A percentile compares a stretch with the other conserved stretches of the same genome.
Evolutionary conservation across 2,113 vertebrate genomes (phyloP).

Genomic region (Eulemur rufifrons): DNA sequence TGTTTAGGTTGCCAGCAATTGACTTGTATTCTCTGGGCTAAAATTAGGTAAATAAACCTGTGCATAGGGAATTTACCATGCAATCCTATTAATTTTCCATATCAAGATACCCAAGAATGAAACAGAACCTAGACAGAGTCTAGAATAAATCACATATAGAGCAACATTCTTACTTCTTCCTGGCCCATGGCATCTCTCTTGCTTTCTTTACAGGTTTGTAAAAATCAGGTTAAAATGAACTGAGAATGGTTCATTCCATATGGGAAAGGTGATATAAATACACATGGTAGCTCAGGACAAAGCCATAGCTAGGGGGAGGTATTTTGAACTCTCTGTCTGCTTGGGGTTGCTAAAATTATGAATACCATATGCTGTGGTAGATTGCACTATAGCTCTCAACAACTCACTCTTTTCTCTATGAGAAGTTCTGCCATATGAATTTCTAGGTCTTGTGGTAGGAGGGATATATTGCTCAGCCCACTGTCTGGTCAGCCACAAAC

Average conservation of each 20-base stretch:
- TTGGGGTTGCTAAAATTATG: not conserved
- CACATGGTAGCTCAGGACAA: not conserved
- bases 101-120: not conserved
- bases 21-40: not conserved
- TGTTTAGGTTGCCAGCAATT: not conserved
- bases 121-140: not conserved
- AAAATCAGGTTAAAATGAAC: not conserved
- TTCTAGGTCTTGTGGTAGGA: not conserved
- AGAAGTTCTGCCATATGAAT: not conserved
- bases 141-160: not conserved
- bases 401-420: not conserved
- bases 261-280: not conserved
- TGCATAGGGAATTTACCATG: not conserved
- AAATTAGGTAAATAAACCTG: not conserved
- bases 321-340: not conserved
- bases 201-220: not conserved
- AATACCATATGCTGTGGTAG: not conserved
- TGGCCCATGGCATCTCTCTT: not conserved
- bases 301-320: not conserved
- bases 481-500: not conserved
- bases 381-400: not conserved
- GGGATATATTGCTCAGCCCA: not conserved
- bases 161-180: not conserved
- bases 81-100: not conserved
- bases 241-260: not conserved